Evolutionary conservation across 2,888 invertebrate genomes (phyloP).

Genomic region (Pachliopta kotzebuea): DNA sequence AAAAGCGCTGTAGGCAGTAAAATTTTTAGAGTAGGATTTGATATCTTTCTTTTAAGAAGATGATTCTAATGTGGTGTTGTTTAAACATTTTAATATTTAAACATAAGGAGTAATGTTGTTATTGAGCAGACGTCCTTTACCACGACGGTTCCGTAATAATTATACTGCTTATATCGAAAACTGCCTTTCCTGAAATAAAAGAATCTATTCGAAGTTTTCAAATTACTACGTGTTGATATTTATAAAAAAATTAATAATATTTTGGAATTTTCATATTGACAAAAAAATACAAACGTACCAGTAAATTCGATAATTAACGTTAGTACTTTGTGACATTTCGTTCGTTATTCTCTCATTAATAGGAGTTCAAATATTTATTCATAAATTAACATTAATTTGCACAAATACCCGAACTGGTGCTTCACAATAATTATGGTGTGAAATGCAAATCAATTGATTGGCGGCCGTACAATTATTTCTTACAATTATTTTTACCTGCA

Average conservation of each 20-base stretch:
- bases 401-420: neutral
- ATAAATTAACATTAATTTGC: conserved; percentile 3
- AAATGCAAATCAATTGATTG: conserved; percentile 23
- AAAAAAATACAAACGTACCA: neutral
- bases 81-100: too few species aligned
- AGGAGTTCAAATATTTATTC: conserved; percentile 10
- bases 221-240: too few species aligned
- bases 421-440: conserved; percentile 11
- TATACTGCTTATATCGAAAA: too few species aligned
- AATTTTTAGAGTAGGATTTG: too few species aligned
- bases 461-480: neutral
- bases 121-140: too few species aligned
- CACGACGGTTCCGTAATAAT: too few species aligned
- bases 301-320: neutral
- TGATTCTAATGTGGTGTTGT: too few species aligned
- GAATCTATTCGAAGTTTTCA: neutral
- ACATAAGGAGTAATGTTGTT: too few species aligned
- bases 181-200: neutral
- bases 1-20: too few species aligned
- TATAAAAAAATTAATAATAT: too few species aligned
- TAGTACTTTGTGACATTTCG: neutral
- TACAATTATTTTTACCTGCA: conserved; percentile 15
- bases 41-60: too few species aligned
- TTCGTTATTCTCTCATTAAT: conserved; percentile 2
- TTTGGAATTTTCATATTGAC: neutral